Evolutionary conservation across 53 echinoderm and acorn worm species (phyloP).

Genomic region (Luidia sarsii): DNA sequence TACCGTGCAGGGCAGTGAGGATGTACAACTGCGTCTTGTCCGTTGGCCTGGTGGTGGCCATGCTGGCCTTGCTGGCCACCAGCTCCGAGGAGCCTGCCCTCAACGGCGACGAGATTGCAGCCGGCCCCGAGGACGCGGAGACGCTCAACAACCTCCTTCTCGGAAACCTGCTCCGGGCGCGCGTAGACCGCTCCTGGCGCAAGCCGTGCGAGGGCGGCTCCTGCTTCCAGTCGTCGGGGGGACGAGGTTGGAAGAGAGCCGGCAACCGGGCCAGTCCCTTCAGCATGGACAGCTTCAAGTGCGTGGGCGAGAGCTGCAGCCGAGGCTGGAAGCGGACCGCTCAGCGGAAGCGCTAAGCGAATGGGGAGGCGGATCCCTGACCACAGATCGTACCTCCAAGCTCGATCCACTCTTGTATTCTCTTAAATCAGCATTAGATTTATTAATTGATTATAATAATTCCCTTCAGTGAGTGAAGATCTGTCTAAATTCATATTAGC

Average conservation of each 20-base stretch:
- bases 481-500: no score
- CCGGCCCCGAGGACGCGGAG: constrained; percentile 2
- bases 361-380: constrained; percentile 23
- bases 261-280: constrained; percentile 8
- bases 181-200: constrained; percentile 41
- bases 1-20: no score
- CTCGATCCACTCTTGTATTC: no score
- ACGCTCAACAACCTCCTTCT: constrained; percentile 20
- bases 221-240: constrained; percentile 41
- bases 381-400: no score
- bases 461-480: no score
- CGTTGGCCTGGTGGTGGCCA: constrained; percentile 39
- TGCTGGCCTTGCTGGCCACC: constrained; percentile 36
- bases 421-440: no score
- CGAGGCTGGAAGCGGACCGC: constrained; percentile 52
- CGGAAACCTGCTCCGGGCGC: background rate
- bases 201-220: constrained; percentile 41
- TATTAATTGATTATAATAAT: no score
- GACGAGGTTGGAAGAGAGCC: constrained; percentile 50
- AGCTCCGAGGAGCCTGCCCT: constrained; percentile 23
- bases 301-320: constrained; percentile 9
- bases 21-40: constrained; percentile 32
- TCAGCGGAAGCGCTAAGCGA: constrained; percentile 25
- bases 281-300: constrained; percentile 40
- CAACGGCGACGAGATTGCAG: constrained; percentile 11